phyloP scores from a whole-genome alignment of 2,797 vertebrate species.

The Cheirogaleus major region DNA sequence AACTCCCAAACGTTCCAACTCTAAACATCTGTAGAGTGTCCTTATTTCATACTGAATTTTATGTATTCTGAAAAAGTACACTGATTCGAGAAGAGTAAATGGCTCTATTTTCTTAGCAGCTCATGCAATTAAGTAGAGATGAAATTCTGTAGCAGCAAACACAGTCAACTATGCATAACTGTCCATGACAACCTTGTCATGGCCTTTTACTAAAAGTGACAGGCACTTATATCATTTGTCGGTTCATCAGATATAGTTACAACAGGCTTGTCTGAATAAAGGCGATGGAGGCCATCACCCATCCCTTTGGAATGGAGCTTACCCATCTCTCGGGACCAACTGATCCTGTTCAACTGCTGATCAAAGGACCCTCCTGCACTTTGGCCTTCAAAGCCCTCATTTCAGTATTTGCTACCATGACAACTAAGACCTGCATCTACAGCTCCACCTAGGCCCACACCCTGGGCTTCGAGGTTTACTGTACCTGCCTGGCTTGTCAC shows the following conservation, averaged over 20 bases:
- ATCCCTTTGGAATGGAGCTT: not conserved
- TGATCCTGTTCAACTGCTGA: not conserved
- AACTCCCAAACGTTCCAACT: constrained; percentile 89
- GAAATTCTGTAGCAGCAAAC: constrained; percentile 90
- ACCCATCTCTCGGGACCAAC: not conserved
- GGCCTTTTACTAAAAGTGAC: constrained; percentile 90
- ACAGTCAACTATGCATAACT: constrained; percentile 92
- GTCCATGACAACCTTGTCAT: constrained; percentile 90
- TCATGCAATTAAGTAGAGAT: constrained; percentile 88
- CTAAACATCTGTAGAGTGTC: constrained; percentile 89
- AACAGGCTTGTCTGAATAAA: constrained; percentile 47
- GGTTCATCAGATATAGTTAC: constrained; percentile 89
- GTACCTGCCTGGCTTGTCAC: not conserved
- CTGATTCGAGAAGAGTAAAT: constrained; percentile 94
- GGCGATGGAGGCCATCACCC: not conserved
- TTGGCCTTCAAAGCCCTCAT: not conserved
- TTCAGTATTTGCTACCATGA: not conserved
- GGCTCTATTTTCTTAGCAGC: constrained; percentile 91
- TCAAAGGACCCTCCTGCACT: not conserved
- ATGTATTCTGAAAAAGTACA: constrained; percentile 98
- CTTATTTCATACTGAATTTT: constrained; percentile 94
- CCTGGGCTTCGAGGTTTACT: not conserved
- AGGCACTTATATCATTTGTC: constrained; percentile 89
- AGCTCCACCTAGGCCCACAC: not conserved
- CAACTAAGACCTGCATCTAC: not conserved